Base-by-base conservation (phyloP, 1,140 invertebrate genomes). In the Galendromus occidentalis region DNA sequence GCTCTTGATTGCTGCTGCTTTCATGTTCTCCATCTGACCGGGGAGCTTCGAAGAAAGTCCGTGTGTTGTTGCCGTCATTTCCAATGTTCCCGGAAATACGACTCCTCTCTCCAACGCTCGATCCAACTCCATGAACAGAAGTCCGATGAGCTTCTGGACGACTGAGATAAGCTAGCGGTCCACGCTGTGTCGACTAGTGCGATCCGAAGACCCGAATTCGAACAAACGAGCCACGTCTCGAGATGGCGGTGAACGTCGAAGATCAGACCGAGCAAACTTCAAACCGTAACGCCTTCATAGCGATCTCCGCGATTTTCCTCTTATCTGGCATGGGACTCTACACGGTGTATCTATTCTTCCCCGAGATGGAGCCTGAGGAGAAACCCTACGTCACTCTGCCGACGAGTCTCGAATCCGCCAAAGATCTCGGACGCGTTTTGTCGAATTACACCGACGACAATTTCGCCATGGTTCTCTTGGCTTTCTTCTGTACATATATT, bases 371-470 rank as follows among this genome's bases (percentile, higher is more conserved):
- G 14, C 51, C 51, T 22, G 51, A 59, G 20, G 51, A 59, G 20
- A 17, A 59, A 59, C 51, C 51, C 33, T 59, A 18, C 51, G 51
- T 59, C 25, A 59, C 25, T 77, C 77, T 98, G 68, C 95, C 95
- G 55, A 81, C 83, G 75, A 84, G 93, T 75, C 87, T 98, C 69
- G 90, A 97, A 75, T 92, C 98, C 79, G 93, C 93, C 6, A 97
- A 98, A 79, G 83, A 87, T 72, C 77, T 99, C 63, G 95, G 93
- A 68, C 81, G 83, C 75, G 83, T 98, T 42, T 79, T 99, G 69
- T 86, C 86, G 75, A 79, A 83, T 70, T 98, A 98, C 74, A 98
- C 93, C 78, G 89, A 94, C 66, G 84, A 86, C 72, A 92, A 98
- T 79, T 96, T 87, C 74, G 83, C 84, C 72, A 84, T 91, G 82